phyloP scores from a whole-genome alignment of 1,140 invertebrate species.

The Laodelphax striatellus region DNA sequence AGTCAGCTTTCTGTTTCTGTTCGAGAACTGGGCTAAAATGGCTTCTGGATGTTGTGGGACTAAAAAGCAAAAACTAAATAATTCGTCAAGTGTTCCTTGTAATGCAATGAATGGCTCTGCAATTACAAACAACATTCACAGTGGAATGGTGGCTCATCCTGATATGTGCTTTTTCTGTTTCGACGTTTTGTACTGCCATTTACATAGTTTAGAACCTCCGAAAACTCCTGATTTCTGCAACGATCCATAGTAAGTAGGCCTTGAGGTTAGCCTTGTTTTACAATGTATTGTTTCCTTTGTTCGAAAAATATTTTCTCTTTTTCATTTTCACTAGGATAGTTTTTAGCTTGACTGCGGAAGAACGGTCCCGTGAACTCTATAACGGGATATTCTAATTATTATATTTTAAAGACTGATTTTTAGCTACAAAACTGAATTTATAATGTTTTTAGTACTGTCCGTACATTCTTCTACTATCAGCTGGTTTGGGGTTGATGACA shows the following conservation, averaged over 20 bases:
- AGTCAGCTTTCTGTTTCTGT: no score
- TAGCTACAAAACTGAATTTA: no score
- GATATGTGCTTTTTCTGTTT: constrained; percentile 99
- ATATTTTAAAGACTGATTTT: no score
- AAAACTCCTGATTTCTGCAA: constrained; percentile 84
- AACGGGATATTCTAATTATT: no score
- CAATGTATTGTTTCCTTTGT: no score
- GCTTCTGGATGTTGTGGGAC: constrained; percentile 78
- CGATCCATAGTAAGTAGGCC: constrained; percentile 79
- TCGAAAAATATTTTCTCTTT: no score
- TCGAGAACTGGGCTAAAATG: constrained; percentile 37
- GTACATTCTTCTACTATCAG: no score
- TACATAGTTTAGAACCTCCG: constrained; percentile 84
- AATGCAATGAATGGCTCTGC: constrained; percentile 31
- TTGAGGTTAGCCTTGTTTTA: constrained; percentile 10
- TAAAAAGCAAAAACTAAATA: constrained; percentile 79
- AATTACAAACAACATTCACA: constrained; percentile 37
- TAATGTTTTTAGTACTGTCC: no score
- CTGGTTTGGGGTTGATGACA: no score
- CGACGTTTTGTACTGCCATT: constrained; percentile 88
- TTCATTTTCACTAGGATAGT: constrained; percentile 53
- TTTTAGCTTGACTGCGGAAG: no score
- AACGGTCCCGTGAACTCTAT: no score
- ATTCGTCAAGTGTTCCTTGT: constrained; percentile 43
- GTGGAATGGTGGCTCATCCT: constrained; percentile 65